Base-by-base conservation (phyloP, 2,888 invertebrate species). In the Smittia sp. region DNA sequence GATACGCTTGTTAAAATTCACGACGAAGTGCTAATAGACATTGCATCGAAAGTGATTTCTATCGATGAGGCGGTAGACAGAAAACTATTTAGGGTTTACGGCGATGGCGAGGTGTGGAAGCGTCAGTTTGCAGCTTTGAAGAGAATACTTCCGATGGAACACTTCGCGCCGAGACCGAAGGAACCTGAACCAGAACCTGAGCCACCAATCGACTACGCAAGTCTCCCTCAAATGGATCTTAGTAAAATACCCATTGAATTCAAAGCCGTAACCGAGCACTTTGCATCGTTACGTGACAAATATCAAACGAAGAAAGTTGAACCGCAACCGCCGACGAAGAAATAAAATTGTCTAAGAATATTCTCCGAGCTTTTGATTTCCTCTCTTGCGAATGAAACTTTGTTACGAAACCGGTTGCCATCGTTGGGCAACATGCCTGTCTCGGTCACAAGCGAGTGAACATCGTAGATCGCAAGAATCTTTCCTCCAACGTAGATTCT, bases 111-210 rank as follows among this genome's bases (percentile, higher is more conserved):
- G 11, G 18, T 69, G 6, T 69, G 69, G 69, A 25, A 25, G 4
- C 20, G 15, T 54, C 69, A 69, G 13, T 20, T 69, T 3, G 25
- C 52, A n/a, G 25, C 54, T 41, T 54, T 69, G 11, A 54, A 15
- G 27, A 9, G 54, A n/a, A 24, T 69, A 24, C 54, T 69, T 22
- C 69, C 69, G 1, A 68, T 46, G 11, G 68, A 68, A 52, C 4
- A 46, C n/a, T 68, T 68, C 11, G 13, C 20, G 15, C 1, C 2
- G n/a, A 32, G 52, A n/a, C 52, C 15, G 15, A 18, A 62, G 22
- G 22, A 18, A 62, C 62, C 24, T 18, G 13, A 18, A 7, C 18
- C 7, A 18, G 24, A 18, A 24, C 62, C 62, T 6, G 62, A 62
- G 22, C 7, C 7, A 4, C 6, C 3, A 6, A 24, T 62, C 4